Base-by-base conservation (phyloP, 1,140 invertebrate species). In the Nomia melanderi region DNA sequence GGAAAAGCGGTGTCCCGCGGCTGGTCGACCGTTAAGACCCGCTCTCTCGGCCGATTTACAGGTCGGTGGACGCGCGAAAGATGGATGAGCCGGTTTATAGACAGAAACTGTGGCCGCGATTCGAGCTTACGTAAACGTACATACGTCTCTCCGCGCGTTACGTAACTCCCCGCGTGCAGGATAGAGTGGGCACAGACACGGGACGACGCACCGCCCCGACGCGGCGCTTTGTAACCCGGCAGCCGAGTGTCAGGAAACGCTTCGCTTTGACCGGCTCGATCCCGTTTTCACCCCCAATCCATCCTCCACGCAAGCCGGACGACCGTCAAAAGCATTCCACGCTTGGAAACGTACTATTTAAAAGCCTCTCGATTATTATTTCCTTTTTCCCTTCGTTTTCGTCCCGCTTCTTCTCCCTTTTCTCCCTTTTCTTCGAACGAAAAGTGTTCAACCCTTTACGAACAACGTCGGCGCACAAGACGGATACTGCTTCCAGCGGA, bases 51-150 rank as follows among this genome's bases (percentile, higher is more conserved):
- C 7, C 60, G 65, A 60, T 76, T 60, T 69, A 76, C 73, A 69
- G 65, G 39, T 75, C 53, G 74, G 17, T 78, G 27, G 25, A 64
- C 36, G 39, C 59, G 76, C 53, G 69, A 78, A 75, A 76, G 77
- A 79, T 63, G 57, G 63, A 79, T 76, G 72, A 79, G 77, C 47
- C 71, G 64, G 72, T 79, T 64, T 77, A 80, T 80, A 64, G 74
- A 80, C 74, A 39, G 74, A 59, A 76, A n/a, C 67, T 74, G 74
- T 65, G 64, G n/a, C 27, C 59, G 11, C 31, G 44, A 29, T 25
- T 14, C 33, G 25, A 6, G 23, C 57, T 80, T 80, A 66, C 65
- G 78, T 77, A 80, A 80, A 60, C 74, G 12, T 44, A n/a, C n/a
- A n/a, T n/a, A n/a, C n/a, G n/a, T n/a, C n/a, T n/a, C n/a, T n/a